phyloP scores from a whole-genome alignment of 2,797 vertebrate genomes.

The Sebastes melanostomus region DNA sequence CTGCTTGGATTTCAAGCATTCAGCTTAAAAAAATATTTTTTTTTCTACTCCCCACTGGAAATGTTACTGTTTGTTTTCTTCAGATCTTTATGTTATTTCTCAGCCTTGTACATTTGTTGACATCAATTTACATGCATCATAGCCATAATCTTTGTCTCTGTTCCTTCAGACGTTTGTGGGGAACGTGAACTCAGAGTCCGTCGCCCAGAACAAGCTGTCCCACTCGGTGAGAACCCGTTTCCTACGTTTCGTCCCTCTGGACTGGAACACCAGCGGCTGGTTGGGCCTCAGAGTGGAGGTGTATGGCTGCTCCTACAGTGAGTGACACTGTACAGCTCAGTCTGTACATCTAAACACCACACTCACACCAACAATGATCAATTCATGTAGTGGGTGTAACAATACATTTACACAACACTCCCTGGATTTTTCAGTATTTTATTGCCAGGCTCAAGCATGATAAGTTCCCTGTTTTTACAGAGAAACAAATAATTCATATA shows the following conservation, averaged over 20 bases:
- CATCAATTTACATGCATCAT: not conserved
- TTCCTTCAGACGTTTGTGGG: constrained; percentile 87
- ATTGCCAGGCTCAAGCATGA: no score
- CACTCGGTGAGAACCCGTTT: constrained; percentile 90
- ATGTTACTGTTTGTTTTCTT: not conserved
- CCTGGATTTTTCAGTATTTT: no score
- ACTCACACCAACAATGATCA: no score
- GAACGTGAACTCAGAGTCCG: constrained; percentile 89
- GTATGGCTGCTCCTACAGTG: constrained; percentile 94
- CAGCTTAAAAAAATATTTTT: not conserved
- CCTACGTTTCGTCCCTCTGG: constrained; percentile 89
- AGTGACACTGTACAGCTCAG: constrained; percentile 61
- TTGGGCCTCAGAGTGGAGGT: constrained; percentile 92
- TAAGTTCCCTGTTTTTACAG: no score
- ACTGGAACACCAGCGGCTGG: constrained; percentile 88
- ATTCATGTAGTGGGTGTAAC: no score
- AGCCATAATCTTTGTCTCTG: not conserved
- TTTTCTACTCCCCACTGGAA: not conserved
- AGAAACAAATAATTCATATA: no score
- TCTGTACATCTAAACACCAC: no score
- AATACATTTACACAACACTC: no score
- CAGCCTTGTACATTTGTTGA: not conserved
- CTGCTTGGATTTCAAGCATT: not conserved
- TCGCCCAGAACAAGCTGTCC: constrained; percentile 90
- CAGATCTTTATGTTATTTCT: not conserved